Evolutionary conservation across 2,888 invertebrate species (phyloP).

Genomic region (Automeris io): DNA sequence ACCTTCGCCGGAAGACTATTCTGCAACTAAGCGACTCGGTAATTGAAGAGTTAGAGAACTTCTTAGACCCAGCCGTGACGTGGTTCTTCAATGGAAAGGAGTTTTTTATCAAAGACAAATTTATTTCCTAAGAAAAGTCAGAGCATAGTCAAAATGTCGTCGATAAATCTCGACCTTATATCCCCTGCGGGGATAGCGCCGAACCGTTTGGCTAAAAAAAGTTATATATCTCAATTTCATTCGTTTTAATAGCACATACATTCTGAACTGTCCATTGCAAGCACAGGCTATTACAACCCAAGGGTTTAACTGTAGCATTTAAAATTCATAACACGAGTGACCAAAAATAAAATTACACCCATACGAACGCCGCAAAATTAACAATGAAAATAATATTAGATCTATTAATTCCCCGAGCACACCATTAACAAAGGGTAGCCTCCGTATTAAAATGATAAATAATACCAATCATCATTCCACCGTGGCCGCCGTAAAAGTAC

Average conservation of each 20-base stretch:
- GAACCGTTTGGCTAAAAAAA: too few species aligned
- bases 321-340: constrained; percentile 33
- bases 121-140: too few species aligned
- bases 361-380: constrained; percentile 59
- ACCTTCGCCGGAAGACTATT: too few species aligned
- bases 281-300: background rate
- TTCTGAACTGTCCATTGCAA: background rate
- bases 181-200: too few species aligned
- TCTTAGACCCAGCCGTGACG: too few species aligned
- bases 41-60: too few species aligned
- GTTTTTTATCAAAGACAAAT: too few species aligned
- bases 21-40: too few species aligned
- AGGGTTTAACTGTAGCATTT: constrained; percentile 18
- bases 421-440: constrained; percentile 64
- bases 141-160: too few species aligned
- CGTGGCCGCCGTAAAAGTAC: constrained; percentile 28
- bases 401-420: constrained; percentile 68
- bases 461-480: constrained; percentile 62
- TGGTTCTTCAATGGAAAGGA: too few species aligned
- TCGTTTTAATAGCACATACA: background rate
- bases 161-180: too few species aligned
- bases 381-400: constrained; percentile 67
- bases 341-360: constrained; percentile 39
- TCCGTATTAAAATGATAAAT: constrained; percentile 74
- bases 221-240: background rate